These are phyloP conservation scores for Empis stercorea DNA, from an alignment of 2,888 invertebrate species.

Conservation along the genomic window DNA sequence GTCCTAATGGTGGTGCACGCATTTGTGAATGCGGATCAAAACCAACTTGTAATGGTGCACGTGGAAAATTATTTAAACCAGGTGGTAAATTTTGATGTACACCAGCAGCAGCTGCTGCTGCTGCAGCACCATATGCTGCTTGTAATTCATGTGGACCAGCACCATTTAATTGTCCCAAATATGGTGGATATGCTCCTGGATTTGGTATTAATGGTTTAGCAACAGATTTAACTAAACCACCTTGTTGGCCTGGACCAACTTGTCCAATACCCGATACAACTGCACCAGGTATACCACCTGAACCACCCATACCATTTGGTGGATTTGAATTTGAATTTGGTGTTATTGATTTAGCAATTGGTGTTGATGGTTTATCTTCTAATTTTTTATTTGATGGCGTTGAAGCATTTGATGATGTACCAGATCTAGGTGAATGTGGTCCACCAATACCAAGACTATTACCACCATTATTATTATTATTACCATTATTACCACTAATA, in stretches of 20 bases:
- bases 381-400: conserved; percentile 78
- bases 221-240: conserved; percentile 15
- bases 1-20: conserved; percentile 37
- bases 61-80: conserved; percentile 49
- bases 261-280: conserved; percentile 19
- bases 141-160: conserved; percentile 48
- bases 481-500: no score
- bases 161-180: conserved; percentile 40
- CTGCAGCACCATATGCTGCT: conserved; percentile 37
- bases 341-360: conserved; percentile 80
- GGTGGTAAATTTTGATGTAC: conserved; percentile 53
- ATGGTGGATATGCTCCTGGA: conserved; percentile 45
- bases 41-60: conserved; percentile 50
- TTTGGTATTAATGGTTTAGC: conserved; percentile 17
- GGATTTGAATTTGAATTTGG: conserved; percentile 48
- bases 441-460: conserved; percentile 15
- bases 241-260: conserved; percentile 3
- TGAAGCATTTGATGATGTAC: conserved; percentile 82
- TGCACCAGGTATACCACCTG: conserved; percentile 17
- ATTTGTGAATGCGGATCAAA: conserved; percentile 55
- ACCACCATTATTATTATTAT: neutral
- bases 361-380: conserved; percentile 81
- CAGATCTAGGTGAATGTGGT: conserved; percentile 43
- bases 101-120: conserved; percentile 37
- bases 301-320: conserved; percentile 42